Conservation (phyloP, 1,140 invertebrate genomes). For the Macrotrachela quadricornifera region DNA sequence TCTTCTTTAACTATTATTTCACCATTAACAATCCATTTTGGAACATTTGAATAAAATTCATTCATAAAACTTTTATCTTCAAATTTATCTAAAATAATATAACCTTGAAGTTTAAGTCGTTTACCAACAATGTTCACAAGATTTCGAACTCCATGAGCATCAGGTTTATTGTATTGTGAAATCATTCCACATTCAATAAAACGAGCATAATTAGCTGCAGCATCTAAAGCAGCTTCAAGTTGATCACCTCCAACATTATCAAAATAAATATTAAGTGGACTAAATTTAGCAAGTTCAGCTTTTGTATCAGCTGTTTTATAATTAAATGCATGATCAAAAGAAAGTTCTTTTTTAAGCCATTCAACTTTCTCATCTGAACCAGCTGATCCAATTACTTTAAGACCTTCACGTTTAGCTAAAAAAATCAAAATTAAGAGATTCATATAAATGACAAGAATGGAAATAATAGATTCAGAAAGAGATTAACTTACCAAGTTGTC, state of each 20-base stretch:
- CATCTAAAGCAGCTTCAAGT: not conserved
- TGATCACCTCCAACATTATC: constrained; percentile 37
- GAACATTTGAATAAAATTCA: no score
- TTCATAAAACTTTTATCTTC: no score
- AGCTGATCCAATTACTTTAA: constrained; percentile 43
- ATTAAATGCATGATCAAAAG: constrained; percentile 43
- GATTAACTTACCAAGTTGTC: constrained; percentile 45
- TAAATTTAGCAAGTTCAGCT: constrained; percentile 34
- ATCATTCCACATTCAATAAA: constrained; percentile 13
- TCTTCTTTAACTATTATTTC: no score
- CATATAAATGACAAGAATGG: constrained; percentile 8
- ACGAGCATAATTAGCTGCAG: not conserved
- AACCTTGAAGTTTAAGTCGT: no score
- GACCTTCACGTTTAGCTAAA: constrained; percentile 39
- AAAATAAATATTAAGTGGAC: constrained; percentile 46
- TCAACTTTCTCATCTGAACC: constrained; percentile 43
- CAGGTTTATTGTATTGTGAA: constrained; percentile 6
- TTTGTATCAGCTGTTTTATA: constrained; percentile 41
- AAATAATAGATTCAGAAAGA: not conserved
- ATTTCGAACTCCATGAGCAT: constrained; percentile 17
- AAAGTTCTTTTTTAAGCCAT: constrained; percentile 39
- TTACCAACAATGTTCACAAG: no score
- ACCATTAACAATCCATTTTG: no score
- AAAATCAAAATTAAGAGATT: constrained; percentile 30
- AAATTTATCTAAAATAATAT: no score